These are phyloP conservation scores for Poeciliopsis turrubarensis DNA, from an alignment of 2,113 vertebrate genomes.

Conservation along the genomic window DNA sequence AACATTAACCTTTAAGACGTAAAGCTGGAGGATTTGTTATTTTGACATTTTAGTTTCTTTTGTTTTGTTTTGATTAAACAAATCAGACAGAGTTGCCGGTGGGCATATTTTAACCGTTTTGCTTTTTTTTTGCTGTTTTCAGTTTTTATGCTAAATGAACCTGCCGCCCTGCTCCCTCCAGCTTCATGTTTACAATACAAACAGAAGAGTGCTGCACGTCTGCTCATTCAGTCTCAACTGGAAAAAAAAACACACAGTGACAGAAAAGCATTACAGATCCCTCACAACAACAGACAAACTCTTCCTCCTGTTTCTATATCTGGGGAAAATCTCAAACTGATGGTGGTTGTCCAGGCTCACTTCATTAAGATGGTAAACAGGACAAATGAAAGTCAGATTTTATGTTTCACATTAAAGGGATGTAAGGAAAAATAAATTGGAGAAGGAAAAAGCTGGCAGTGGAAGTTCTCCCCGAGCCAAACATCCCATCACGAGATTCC, in stretches of 20 bases:
- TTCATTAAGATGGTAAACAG: neutral
- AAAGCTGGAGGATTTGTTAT: neutral
- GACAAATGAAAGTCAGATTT: conserved; percentile 1
- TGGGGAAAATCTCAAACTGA: neutral
- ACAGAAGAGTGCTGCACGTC: neutral
- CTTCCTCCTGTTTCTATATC: neutral
- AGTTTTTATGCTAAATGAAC: neutral
- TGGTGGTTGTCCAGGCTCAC: neutral
- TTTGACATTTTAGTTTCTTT: neutral
- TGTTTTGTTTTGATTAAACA: neutral
- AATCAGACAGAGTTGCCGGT: neutral
- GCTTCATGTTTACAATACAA: conserved; percentile 9
- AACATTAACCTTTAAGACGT: neutral
- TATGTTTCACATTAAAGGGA: neutral
- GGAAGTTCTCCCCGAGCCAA: neutral
- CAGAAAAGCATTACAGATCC: neutral
- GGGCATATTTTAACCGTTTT: neutral
- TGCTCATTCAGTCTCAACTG: neutral
- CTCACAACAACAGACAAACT: neutral
- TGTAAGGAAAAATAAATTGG: neutral
- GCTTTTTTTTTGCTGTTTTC: neutral
- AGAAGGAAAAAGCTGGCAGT: neutral
- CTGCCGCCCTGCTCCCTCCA: neutral
- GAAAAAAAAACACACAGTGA: neutral
- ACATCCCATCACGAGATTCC: conserved; percentile 1